Percentiles rank a stretch among this genome's conserved stretches.
Conservation (phyloP, 2,113 vertebrate genomes). For the Ochotona curzoniae region DNA sequence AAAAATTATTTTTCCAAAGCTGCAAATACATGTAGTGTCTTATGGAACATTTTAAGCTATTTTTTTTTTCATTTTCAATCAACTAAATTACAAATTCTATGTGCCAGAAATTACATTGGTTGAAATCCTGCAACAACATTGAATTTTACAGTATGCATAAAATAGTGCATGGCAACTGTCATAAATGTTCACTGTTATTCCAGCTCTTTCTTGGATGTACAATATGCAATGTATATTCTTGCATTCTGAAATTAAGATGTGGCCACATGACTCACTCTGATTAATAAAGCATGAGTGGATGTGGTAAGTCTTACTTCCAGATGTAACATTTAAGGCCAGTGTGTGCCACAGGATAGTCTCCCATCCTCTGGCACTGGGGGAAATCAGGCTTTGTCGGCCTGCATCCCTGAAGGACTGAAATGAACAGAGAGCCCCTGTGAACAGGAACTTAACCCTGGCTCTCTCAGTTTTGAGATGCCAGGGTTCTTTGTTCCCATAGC, state of each 20-base stretch:
- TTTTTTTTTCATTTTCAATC: constrained; percentile 47
- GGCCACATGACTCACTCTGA: constrained; percentile 19
- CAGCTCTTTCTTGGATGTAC: background rate
- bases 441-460: constrained; percentile 11
- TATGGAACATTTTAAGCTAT: background rate
- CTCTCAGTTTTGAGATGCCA: background rate
- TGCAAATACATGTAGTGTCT: constrained; percentile 11
- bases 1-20: constrained; percentile 27
- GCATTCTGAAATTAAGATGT: constrained; percentile 6
- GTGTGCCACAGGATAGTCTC: background rate
- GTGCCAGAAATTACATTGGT: background rate
- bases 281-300: constrained; percentile 17
- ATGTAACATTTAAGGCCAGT: background rate
- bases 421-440: background rate
- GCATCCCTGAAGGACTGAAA: constrained; percentile 21
- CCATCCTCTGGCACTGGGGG: background rate
- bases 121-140: background rate
- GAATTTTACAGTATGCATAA: background rate
- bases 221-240: background rate
- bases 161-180: background rate
- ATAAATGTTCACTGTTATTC: background rate
- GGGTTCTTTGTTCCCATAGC: background rate
- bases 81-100: constrained; percentile 48
- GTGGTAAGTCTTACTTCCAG: background rate
- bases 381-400: background rate